Percentiles rank a stretch among this genome's conserved stretches.
Evolutionary conservation across 2,888 invertebrate genomes (phyloP).

Genomic region (Hydrotaea diabolus): DNA sequence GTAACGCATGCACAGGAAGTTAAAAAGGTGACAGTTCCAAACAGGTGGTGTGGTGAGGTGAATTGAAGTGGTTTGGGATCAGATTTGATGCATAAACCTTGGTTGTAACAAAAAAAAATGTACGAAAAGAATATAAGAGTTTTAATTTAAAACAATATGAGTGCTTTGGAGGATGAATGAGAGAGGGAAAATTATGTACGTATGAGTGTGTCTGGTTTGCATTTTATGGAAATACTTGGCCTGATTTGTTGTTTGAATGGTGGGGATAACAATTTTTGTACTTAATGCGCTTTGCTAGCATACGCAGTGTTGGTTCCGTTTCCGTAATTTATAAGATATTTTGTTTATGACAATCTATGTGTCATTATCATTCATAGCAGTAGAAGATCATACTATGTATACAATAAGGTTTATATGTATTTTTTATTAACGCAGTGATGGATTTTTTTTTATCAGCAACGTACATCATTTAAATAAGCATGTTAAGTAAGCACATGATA

Average conservation of each 20-base stretch:
- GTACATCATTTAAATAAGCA: too few relatives aligned
- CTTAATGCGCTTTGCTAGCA: not conserved
- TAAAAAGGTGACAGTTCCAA: not conserved
- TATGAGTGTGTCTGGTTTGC: not conserved
- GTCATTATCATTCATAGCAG: not conserved
- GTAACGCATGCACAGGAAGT: slow-evolving; percentile 6
- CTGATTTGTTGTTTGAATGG: not conserved
- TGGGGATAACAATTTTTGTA: slow-evolving; percentile 9
- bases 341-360: not conserved
- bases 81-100: slow-evolving; percentile 5
- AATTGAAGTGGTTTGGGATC: not conserved
- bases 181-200: not conserved
- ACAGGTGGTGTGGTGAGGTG: not conserved
- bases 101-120: not conserved
- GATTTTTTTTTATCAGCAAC: too few relatives aligned
- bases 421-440: too few relatives aligned
- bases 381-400: not conserved
- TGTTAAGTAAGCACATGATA: too few relatives aligned
- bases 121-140: not conserved
- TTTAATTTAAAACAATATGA: not conserved
- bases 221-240: not conserved
- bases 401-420: too few relatives aligned
- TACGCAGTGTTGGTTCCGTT: slow-evolving; percentile 30
- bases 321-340: slow-evolving; percentile 5
- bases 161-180: not conserved